Evolutionary conservation across 1,140 invertebrate species (phyloP), one percentile per base, ranked within the genome.

Genomic region (Apolygus lucorum): DNA sequence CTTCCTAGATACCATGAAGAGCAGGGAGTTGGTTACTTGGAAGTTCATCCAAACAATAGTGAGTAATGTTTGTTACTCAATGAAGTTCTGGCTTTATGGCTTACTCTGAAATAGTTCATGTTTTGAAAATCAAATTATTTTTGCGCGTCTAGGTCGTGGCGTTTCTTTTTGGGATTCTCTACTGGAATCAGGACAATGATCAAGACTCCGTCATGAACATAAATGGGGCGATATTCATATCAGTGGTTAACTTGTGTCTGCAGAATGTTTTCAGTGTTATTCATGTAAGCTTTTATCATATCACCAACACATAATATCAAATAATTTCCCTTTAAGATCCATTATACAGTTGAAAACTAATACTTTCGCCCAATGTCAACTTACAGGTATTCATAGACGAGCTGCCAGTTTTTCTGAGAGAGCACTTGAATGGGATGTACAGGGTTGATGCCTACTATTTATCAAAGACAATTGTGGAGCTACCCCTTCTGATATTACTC

Each of bases 381-480:
- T 80, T 82, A 24, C 76, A 97, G 95, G 90, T 94, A 0, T 97
- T 98, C 77, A 95, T 92, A 76, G 83, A 87, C 0, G 95, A 98
- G 79, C 79, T 97, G 13, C 92, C 93, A 0, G 87, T 98, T 66
- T 97, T 98, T 78, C 82, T 97, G 71, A 81, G 94, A 27, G 95
- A 98, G 79, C 89, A 97, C 76, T 86, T 87, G 66, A 93, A 91
- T 75, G 93, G 94, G 26, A 90, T 98, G 83, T 98, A 98, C 76
- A 82, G 95, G 49, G 90, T 90, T 0, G 94, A 96, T 74, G 87
- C 94, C 0, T 98, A 98, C 78, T 98, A 96, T 79, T 77, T 98
- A 17, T 89, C 90, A 68, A 98, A 97, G 81, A 93, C 90, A 0
- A 74, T 96, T 25, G 91, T 93, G 0, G 94, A 97, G 78, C 82